Conservation (phyloP, 2,797 vertebrate genomes). For the Synaphobranchus kaupii region DNA sequence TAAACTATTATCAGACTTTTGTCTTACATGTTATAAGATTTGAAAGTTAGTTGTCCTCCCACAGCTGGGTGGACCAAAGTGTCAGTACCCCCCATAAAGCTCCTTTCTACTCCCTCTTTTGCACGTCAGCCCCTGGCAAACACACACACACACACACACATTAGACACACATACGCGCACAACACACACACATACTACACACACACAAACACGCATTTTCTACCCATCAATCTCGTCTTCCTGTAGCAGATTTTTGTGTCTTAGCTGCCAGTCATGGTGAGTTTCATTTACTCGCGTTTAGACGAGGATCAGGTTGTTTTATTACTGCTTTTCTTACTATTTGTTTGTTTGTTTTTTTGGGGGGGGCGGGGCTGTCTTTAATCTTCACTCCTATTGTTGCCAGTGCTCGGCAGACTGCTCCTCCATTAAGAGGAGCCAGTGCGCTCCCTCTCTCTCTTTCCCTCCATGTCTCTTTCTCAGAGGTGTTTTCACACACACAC, state of each 20-base stretch:
- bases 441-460: no score
- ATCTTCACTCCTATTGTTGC: neutral
- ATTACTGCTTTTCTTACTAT: neutral
- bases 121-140: neutral
- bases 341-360: neutral
- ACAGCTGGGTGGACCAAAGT: constrained; percentile 61
- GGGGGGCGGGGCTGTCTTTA: no score
- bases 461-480: neutral
- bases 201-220: constrained; percentile 18
- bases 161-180: neutral
- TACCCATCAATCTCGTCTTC: constrained; percentile 34
- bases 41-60: constrained; percentile 61
- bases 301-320: neutral
- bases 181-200: neutral
- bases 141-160: neutral
- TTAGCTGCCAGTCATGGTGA: neutral
- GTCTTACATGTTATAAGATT: constrained; percentile 70
- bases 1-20: constrained; percentile 71
- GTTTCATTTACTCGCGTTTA: neutral
- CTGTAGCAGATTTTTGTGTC: neutral
- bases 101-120: neutral
- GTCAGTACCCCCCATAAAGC: neutral
- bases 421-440: no score
- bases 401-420: neutral
- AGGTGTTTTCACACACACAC: neutral